A percentile compares a stretch with the other conserved stretches of the same genome.
Evolutionary conservation across 2,888 invertebrate genomes (phyloP).

Genomic region (Emmelina monodactyla): DNA sequence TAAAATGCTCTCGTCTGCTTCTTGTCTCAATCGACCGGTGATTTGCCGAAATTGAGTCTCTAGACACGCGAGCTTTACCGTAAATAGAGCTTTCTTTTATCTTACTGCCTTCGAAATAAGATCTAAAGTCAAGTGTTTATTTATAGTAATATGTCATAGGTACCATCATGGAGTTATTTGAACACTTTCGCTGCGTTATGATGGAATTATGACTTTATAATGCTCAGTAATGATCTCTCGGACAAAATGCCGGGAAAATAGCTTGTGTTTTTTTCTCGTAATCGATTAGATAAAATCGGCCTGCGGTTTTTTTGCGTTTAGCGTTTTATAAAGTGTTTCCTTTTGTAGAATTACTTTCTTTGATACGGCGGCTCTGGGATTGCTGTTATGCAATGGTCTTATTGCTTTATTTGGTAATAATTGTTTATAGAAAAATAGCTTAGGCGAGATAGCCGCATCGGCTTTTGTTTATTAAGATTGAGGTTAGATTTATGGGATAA

Average conservation of each 20-base stretch:
- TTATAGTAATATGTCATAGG: not conserved
- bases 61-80: conserved; percentile 29
- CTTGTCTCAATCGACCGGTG: conserved; percentile 18
- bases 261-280: not conserved
- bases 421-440: too few species aligned
- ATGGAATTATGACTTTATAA: conserved; percentile 33
- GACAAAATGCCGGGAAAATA: conserved; percentile 22
- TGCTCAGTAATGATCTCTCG: conserved; percentile 31
- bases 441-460: too few species aligned
- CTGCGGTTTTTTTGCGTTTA: not conserved
- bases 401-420: too few species aligned
- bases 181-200: conserved; percentile 30
- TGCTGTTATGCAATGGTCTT: too few species aligned
- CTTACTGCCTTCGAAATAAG: not conserved
- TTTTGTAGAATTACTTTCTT: not conserved
- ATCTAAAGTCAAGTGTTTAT: not conserved
- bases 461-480: too few species aligned
- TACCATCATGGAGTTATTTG: conserved; percentile 2
- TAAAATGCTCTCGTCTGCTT: conserved; percentile 23
- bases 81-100: conserved; percentile 4
- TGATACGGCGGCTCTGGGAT: not conserved
- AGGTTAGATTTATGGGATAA: too few species aligned
- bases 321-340: not conserved
- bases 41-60: conserved; percentile 32
- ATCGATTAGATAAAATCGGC: not conserved